phyloP scores from a whole-genome alignment of 2,888 invertebrate genomes.

The Chromoteleia sp. region DNA sequence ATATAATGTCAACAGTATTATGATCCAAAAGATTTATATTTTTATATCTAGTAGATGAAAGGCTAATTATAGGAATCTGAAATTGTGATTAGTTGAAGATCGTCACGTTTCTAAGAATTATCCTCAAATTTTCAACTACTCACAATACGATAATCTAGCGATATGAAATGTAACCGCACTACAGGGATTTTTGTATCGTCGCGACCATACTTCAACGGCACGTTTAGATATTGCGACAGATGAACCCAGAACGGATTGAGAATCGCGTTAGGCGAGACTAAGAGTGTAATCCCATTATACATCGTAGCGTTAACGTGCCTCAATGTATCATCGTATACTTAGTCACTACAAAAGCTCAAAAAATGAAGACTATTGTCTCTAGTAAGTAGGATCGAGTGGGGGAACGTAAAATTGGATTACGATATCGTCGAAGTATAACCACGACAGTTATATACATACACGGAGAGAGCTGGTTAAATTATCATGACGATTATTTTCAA shows the following conservation, averaged over 20 bases:
- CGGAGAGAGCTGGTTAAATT: conserved; percentile 28
- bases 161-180: conserved; percentile 60
- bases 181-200: conserved; percentile 60
- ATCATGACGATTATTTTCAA: conserved; percentile 48
- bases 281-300: conserved; percentile 67
- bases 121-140: conserved; percentile 44
- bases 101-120: not conserved
- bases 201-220: conserved; percentile 20
- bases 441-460: conserved; percentile 29
- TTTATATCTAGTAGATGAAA: conserved; percentile 62
- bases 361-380: conserved; percentile 63
- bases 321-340: conserved; percentile 63
- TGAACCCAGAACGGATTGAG: conserved; percentile 24
- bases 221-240: conserved; percentile 28
- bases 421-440: conserved; percentile 35
- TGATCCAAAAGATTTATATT: conserved; percentile 61
- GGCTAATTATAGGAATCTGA: conserved; percentile 67
- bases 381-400: conserved; percentile 61
- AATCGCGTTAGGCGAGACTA: conserved; percentile 35
- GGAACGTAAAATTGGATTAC: conserved; percentile 66
- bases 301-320: conserved; percentile 56
- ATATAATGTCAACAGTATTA: conserved; percentile 66
- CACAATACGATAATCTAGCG: conserved; percentile 65
- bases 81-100: conserved; percentile 62
- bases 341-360: conserved; percentile 71